phyloP scores from a whole-genome alignment of 2,797 vertebrate species.

The Lacerta bilineata region DNA sequence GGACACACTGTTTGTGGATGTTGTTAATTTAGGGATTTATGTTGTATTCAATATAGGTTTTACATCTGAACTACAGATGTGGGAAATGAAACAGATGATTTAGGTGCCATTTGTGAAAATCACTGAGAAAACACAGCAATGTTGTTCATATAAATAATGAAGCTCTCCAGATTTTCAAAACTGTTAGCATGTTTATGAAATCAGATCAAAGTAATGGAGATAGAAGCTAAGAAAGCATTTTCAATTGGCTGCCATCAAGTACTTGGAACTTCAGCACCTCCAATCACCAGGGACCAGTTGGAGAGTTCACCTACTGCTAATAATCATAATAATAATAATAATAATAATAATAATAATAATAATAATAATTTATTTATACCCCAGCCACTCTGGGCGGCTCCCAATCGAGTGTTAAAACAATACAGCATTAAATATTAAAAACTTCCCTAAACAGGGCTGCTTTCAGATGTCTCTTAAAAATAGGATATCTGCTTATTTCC shows the following conservation, averaged over 20 bases:
- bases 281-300: conserved; percentile 54
- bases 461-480: too few relatives aligned
- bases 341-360: too few relatives aligned
- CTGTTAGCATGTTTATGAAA: neutral
- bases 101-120: neutral
- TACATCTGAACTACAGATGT: neutral
- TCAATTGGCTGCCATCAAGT: conserved; percentile 16
- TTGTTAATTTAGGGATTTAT: neutral
- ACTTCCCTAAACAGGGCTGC: too few relatives aligned
- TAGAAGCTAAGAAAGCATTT: neutral
- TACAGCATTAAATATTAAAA: too few relatives aligned
- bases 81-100: neutral
- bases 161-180: neutral
- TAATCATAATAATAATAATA: too few relatives aligned
- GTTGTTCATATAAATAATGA: neutral
- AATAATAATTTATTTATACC: too few relatives aligned
- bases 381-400: too few relatives aligned
- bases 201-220: neutral
- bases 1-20: neutral
- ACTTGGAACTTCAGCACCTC: conserved; percentile 3
- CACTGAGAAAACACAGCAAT: neutral
- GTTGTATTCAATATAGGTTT: neutral
- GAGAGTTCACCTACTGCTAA: conserved; percentile 55
- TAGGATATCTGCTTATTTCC: too few relatives aligned
- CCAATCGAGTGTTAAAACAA: too few relatives aligned